Percentiles rank a stretch among this genome's conserved stretches.
These are phyloP conservation scores for Choloepus didactylus DNA, from an alignment of 2,797 vertebrate genomes.

Conservation along the genomic window DNA sequence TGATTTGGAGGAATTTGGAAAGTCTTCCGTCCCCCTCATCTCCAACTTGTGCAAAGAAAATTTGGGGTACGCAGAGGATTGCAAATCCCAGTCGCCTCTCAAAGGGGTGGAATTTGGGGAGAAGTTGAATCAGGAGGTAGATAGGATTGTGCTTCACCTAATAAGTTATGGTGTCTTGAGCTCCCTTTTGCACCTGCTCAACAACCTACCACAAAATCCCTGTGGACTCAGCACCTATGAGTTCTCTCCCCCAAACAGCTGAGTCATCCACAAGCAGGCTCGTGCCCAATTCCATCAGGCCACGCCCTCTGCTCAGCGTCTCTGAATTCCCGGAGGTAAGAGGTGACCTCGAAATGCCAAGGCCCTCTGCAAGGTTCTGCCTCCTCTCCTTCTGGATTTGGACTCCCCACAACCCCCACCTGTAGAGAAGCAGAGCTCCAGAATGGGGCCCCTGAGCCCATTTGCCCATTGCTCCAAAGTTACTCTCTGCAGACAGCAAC, in stretches of 20 bases:
- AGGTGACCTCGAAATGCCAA: not conserved
- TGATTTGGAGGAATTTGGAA: not conserved
- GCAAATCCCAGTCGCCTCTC: not conserved
- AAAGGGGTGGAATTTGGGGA: not conserved
- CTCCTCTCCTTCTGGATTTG: not conserved
- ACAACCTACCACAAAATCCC: not conserved
- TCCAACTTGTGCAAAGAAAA: not conserved
- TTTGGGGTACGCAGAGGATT: not conserved
- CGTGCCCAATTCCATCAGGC: not conserved
- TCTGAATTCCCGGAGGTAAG: not conserved
- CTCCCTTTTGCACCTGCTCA: not conserved
- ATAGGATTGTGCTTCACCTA: not conserved
- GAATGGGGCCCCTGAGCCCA: too few species aligned
- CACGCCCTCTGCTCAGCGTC: rapidly evolving
- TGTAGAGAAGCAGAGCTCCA: not conserved
- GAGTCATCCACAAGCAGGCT: rapidly evolving
- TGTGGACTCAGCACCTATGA: not conserved
- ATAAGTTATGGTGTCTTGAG: not conserved
- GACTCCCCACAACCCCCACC: too few species aligned
- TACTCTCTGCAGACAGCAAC: not conserved
- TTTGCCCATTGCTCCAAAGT: not conserved
- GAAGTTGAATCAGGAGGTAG: not conserved
- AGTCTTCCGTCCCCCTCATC: too few species aligned
- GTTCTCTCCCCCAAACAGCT: not conserved
- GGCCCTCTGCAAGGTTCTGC: rapidly evolving